Conservation (phyloP, 2,797 vertebrate species). For the Sebastes wilsoni region DNA sequence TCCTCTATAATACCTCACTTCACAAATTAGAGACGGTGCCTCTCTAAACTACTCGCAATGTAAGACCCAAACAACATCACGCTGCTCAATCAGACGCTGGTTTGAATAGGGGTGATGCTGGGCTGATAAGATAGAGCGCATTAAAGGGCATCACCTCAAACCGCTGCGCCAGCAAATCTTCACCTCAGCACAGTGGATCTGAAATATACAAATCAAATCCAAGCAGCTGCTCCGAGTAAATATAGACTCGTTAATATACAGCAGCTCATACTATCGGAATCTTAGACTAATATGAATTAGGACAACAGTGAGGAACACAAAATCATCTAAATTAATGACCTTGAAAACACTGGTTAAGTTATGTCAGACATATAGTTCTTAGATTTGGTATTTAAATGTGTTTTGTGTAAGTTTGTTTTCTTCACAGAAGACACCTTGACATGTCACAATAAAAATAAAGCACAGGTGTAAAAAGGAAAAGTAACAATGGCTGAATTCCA, state of each 20-base stretch:
- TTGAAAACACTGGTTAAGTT: background rate
- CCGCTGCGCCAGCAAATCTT: constrained; percentile 68
- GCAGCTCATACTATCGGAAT: constrained; percentile 16
- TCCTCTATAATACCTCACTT: constrained; percentile 78
- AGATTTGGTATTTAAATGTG: background rate
- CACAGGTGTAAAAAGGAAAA: too few species aligned
- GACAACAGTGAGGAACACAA: constrained; percentile 10
- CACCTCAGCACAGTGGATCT: constrained; percentile 41
- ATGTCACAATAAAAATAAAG: too few species aligned
- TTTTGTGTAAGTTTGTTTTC: background rate
- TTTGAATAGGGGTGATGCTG: constrained; percentile 67
- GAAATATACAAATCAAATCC: constrained; percentile 66
- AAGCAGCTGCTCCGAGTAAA: constrained; percentile 48
- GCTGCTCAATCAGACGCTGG: constrained; percentile 61
- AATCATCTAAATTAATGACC: constrained; percentile 25
- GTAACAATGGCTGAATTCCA: too few species aligned
- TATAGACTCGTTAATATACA: constrained; percentile 29
- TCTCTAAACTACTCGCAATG: constrained; percentile 65
- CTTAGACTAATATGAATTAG: constrained; percentile 23
- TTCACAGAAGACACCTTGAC: too few species aligned
- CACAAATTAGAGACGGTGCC: constrained; percentile 73
- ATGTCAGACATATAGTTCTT: background rate
- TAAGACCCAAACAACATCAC: constrained; percentile 64
- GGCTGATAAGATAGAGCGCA: constrained; percentile 69
- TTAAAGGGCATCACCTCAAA: constrained; percentile 74